These are phyloP conservation scores for Cyphomyrus discorhynchus DNA, from an alignment of 2,113 vertebrate genomes.

Conservation along the genomic window DNA sequence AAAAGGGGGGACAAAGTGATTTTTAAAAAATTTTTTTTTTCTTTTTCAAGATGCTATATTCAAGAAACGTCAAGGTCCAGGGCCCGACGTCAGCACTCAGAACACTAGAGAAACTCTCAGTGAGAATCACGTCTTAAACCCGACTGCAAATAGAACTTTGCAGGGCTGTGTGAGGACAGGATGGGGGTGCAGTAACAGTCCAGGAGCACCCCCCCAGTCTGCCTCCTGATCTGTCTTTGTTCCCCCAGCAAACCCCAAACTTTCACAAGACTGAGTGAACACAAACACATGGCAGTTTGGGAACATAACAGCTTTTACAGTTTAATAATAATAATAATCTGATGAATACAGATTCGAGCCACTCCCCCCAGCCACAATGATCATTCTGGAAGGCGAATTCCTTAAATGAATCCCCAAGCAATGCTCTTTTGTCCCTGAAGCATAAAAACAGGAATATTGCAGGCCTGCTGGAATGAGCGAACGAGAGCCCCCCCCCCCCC, in stretches of 20 bases:
- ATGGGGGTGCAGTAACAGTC: constrained; percentile 55
- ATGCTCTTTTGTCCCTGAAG: constrained; percentile 42
- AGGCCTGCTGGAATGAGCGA: constrained; percentile 42
- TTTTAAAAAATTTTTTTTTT: constrained; percentile 13
- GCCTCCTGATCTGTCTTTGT: constrained; percentile 32
- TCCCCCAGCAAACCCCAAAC: constrained; percentile 34
- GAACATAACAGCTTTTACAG: constrained; percentile 32
- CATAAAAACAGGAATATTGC: constrained; percentile 45
- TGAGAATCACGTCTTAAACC: constrained; percentile 58
- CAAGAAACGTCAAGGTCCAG: constrained; percentile 44
- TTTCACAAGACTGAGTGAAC: constrained; percentile 20
- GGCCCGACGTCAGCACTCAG: constrained; percentile 48
- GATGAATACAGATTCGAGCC: constrained; percentile 17
- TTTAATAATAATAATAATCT: constrained; percentile 26
- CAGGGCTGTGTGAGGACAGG: constrained; percentile 49
- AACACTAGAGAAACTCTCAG: constrained; percentile 55
- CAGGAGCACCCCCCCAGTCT: constrained; percentile 31
- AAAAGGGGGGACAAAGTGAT: constrained; percentile 43
- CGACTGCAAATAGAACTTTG: constrained; percentile 70
- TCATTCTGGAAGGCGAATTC: constrained; percentile 28
- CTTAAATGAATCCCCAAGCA: constrained; percentile 43
- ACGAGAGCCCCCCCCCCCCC: constrained; percentile 10
- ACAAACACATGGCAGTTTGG: constrained; percentile 30
- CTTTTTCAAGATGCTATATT: constrained; percentile 43
- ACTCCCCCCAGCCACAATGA: not conserved